A percentile compares a stretch with the other conserved stretches of the same genome.
phyloP scores from a whole-genome alignment of 2,797 vertebrate species.

The Anabas testudineus region DNA sequence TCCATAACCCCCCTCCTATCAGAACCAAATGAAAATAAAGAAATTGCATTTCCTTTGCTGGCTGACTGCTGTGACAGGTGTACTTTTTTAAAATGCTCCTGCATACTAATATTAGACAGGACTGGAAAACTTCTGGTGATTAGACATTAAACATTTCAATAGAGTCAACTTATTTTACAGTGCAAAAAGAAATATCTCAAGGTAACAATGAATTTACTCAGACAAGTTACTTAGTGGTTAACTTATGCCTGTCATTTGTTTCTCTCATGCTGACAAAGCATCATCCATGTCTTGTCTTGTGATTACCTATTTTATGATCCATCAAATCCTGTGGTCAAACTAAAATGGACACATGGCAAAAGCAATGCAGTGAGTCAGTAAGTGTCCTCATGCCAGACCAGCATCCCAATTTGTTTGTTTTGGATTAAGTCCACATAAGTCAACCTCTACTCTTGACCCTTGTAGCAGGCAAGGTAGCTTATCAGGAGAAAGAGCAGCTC shows the following conservation, averaged over 20 bases:
- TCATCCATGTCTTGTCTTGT: slow-evolving; percentile 52
- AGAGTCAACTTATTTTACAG: slow-evolving; percentile 15
- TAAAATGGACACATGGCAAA: slow-evolving; percentile 35
- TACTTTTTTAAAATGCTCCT: slow-evolving; percentile 29
- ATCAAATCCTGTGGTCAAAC: slow-evolving; percentile 25
- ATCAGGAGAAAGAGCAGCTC: slow-evolving; percentile 54
- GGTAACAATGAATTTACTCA: slow-evolving; percentile 22
- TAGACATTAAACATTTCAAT: slow-evolving; percentile 26
- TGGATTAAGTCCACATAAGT: slow-evolving; percentile 52
- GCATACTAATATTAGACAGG: slow-evolving; percentile 40
- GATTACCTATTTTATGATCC: slow-evolving; percentile 44
- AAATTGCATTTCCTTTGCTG: slow-evolving; percentile 47
- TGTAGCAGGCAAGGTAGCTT: slow-evolving; percentile 35
- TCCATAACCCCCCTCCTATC: not conserved
- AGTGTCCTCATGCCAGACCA: not conserved
- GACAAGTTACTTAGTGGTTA: no score
- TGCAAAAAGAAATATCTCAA: slow-evolving; percentile 16
- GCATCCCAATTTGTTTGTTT: slow-evolving; percentile 1
- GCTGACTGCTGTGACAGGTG: slow-evolving; percentile 56
- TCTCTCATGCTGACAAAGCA: slow-evolving; percentile 45
- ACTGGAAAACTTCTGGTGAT: slow-evolving; percentile 14
- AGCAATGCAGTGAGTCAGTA: not conserved
- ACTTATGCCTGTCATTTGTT: slow-evolving; percentile 47
- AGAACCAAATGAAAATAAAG: slow-evolving; percentile 26
- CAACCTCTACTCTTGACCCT: slow-evolving; percentile 56